Conservation (phyloP, 2,888 invertebrate genomes). For the Rhyacophila evoluta region DNA sequence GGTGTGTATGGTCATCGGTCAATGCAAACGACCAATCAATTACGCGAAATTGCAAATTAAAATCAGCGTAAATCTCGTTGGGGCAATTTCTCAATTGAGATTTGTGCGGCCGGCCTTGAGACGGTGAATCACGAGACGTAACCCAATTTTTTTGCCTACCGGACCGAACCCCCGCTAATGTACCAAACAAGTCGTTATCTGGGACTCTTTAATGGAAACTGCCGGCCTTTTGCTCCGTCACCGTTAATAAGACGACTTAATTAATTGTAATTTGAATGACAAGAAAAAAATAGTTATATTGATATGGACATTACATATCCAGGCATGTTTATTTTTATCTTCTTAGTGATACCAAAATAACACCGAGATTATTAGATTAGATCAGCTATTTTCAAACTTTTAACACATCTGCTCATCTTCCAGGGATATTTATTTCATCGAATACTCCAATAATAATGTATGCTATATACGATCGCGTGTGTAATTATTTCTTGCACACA, state of each 20-base stretch:
- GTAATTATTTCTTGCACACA: no score
- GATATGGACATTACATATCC: no score
- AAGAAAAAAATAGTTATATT: neutral
- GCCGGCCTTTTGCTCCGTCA: neutral
- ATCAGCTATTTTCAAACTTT: no score
- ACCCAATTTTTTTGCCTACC: neutral
- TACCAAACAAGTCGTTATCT: neutral
- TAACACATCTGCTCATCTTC: no score
- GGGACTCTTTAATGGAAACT: neutral
- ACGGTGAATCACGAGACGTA: neutral
- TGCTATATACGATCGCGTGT: no score
- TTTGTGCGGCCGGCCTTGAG: slow-evolving; percentile 13
- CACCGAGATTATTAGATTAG: no score
- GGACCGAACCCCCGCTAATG: slow-evolving; percentile 4
- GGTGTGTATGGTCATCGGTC: neutral
- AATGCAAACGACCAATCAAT: slow-evolving; percentile 15
- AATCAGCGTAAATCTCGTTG: slow-evolving; percentile 7
- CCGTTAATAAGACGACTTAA: neutral
- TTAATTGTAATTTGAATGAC: neutral
- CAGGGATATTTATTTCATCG: no score
- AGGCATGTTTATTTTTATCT: no score
- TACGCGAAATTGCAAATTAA: slow-evolving; percentile 22
- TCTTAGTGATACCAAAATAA: no score
- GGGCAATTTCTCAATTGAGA: slow-evolving; percentile 22
- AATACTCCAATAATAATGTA: no score